Evolutionary conservation across 1,140 invertebrate species (phyloP), one percentile per base, ranked within the genome.

Genomic region (Drosophila kanapiae): DNA sequence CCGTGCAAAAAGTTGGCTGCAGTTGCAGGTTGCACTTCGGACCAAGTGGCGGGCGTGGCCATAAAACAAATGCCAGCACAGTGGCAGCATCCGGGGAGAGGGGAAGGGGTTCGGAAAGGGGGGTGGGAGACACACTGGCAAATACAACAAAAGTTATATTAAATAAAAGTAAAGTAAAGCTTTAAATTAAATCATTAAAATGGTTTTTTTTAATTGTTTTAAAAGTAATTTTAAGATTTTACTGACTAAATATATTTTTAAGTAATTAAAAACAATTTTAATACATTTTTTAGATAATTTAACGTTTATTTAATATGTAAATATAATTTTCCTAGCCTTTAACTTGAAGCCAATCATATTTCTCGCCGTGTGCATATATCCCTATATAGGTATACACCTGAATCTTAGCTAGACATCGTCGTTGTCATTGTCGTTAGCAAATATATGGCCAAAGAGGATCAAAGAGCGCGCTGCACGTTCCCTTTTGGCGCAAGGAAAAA

Each of bases 371-470:
- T 18, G 38, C 16, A 38, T 48, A 67, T 67, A 48, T 49, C 13
- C 33, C 16, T 29, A 18, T 40, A 18, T 49, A 49, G 37, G 49
- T 71, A 57, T 59, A 59, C 69, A 78, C 70, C 80, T 80, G 84
- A 68, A 65, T 75, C 62, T 78, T 68, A 40, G 81, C 72, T 57
- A 83, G 81, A 80, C 81, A 84, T 49, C 83, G 76, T 45, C 83
- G 76, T 76, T 59, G 69, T 80, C 84, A 88, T 87, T 87, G 83
- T 87, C 83, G 83, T 87, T 87, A 80, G 84, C 77, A 87, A 87
- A 87, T 87, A 87, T 88, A 87, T 84, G 80, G 69, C 72, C 84
- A 80, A 78, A 90, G 74, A 80, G 84, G 84, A 87, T 87, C 84
- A 84, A 87, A 88, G 83, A 63, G 84, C 84, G 64, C 23, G n/a